Conservation (phyloP, 2,888 invertebrate species). For the Ecdyonurus torrentis region DNA sequence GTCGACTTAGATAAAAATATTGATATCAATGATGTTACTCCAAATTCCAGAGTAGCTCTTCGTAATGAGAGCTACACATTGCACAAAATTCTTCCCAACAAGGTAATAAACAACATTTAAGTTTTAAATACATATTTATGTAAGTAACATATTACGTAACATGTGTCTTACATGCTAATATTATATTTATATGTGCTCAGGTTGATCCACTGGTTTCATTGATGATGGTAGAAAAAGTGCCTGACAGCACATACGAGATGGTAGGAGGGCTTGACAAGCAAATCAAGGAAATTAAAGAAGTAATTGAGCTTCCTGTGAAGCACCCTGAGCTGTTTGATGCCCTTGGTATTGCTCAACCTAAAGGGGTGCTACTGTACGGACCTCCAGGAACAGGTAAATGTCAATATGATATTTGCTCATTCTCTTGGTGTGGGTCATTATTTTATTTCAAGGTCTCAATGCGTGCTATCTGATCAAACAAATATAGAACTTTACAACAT, state of each 20-base stretch:
- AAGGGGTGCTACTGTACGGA: constrained; percentile 92
- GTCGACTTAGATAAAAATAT: constrained; percentile 99
- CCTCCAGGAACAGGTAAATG: constrained; percentile 64
- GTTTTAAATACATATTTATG: not conserved
- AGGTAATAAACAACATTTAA: constrained; percentile 34
- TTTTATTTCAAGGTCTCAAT: too few species aligned
- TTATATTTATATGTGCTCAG: constrained; percentile 20
- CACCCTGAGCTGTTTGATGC: constrained; percentile 99
- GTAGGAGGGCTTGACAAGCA: constrained; percentile 98
- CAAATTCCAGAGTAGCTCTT: constrained; percentile 93
- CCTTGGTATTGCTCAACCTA: constrained; percentile 95
- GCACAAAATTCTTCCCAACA: constrained; percentile 97
- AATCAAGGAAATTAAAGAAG: constrained; percentile 99
- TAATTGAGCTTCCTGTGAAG: constrained; percentile 97
- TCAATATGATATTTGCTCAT: too few species aligned
- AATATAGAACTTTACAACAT: too few species aligned
- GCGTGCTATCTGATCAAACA: too few species aligned
- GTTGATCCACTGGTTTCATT: constrained; percentile 97
- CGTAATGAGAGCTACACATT: constrained; percentile 97
- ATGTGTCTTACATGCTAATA: not conserved
- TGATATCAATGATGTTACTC: constrained; percentile 93
- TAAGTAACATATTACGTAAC: not conserved
- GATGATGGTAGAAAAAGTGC: constrained; percentile 99
- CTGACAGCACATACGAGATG: constrained; percentile 99
- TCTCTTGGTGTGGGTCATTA: too few species aligned